Evolutionary conservation across 2,888 invertebrate species (phyloP).

Genomic region (Acronicta alni): DNA sequence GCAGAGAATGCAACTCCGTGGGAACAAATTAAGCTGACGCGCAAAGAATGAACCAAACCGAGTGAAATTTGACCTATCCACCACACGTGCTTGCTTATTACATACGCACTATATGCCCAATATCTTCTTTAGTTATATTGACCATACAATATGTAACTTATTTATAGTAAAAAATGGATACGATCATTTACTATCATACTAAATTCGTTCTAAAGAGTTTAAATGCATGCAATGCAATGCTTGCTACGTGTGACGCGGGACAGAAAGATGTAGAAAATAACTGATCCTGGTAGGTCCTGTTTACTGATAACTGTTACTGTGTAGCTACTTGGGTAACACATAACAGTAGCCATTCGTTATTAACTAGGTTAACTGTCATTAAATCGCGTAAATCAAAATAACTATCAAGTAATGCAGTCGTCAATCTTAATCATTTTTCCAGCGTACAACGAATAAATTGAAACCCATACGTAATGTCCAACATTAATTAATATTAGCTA

Average conservation of each 20-base stretch:
- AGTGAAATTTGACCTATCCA: slow-evolving; percentile 63
- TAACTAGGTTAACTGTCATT: neutral
- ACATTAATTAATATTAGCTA: slow-evolving; percentile 65
- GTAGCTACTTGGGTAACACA: too few relatives aligned
- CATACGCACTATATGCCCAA: slow-evolving; percentile 26
- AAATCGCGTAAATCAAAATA: slow-evolving; percentile 29
- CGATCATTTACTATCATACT: too few relatives aligned
- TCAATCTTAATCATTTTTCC: slow-evolving; percentile 58
- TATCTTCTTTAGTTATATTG: too few relatives aligned
- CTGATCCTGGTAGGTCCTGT: too few relatives aligned
- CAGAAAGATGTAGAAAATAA: too few relatives aligned
- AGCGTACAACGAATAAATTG: slow-evolving; percentile 45
- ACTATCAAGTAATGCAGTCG: slow-evolving; percentile 28
- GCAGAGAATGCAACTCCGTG: slow-evolving; percentile 66
- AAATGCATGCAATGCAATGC: too few relatives aligned
- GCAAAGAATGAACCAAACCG: slow-evolving; percentile 58
- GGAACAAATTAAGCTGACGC: slow-evolving; percentile 60
- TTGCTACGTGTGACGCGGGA: too few relatives aligned
- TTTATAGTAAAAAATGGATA: too few relatives aligned
- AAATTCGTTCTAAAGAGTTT: too few relatives aligned
- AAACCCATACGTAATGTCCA: slow-evolving; percentile 60
- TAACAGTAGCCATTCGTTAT: too few relatives aligned
- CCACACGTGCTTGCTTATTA: slow-evolving; percentile 47
- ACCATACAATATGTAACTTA: too few relatives aligned
- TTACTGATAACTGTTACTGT: too few relatives aligned